Evolutionary conservation across 1,140 invertebrate species (phyloP).

Genomic region (Lineus longissimus): DNA sequence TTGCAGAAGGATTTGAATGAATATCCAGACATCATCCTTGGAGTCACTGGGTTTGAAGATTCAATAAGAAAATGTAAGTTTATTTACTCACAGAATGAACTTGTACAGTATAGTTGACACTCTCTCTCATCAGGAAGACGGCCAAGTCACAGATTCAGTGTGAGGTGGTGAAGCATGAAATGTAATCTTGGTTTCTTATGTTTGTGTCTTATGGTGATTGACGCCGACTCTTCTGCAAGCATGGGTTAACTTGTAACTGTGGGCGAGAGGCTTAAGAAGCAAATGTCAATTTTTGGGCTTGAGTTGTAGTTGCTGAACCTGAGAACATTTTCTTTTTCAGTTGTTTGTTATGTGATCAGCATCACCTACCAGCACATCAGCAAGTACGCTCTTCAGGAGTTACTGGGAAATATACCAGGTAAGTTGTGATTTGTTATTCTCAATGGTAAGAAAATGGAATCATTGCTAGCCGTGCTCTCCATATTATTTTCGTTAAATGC

Average conservation of each 20-base stretch:
- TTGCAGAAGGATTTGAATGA: slow-evolving; percentile 21
- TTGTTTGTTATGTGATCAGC: slow-evolving; percentile 94
- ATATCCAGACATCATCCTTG: slow-evolving; percentile 57
- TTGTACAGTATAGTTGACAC: not conserved
- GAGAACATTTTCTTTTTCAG: slow-evolving; percentile 40
- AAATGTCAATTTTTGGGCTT: no score
- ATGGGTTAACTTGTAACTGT: no score
- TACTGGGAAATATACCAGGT: slow-evolving; percentile 74
- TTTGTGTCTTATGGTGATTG: slow-evolving; percentile 7
- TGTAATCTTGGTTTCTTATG: slow-evolving; percentile 11
- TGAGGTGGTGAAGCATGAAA: not conserved
- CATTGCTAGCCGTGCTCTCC: no score
- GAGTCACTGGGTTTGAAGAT: slow-evolving; percentile 85
- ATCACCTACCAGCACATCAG: slow-evolving; percentile 96
- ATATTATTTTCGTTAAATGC: no score
- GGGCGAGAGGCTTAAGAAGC: no score
- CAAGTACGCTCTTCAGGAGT: slow-evolving; percentile 71
- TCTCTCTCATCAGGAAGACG: no score
- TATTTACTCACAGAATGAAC: not conserved
- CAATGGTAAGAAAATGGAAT: no score
- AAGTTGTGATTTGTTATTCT: slow-evolving; percentile 14
- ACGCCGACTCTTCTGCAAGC: no score
- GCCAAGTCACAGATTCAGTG: no score
- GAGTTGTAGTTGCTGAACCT: no score
- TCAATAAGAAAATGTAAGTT: slow-evolving; percentile 84